Percentiles rank a stretch among this genome's conserved stretches.
Evolutionary conservation across 92 coral and sea anemone genomes (phyloP).

Genomic region (Epizoanthus rinbou): DNA sequence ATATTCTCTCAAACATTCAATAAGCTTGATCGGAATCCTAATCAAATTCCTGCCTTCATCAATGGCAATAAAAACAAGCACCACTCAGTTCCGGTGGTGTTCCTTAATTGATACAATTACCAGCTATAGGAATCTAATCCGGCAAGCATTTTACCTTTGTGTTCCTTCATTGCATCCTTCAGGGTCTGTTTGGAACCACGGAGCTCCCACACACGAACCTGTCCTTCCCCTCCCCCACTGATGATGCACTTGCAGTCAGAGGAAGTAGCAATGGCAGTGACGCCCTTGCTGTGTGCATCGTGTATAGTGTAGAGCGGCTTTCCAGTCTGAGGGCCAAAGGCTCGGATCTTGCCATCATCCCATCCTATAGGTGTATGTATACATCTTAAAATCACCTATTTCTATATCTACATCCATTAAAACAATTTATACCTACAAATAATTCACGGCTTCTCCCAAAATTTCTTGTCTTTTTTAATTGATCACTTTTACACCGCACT

Average conservation of each 20-base stretch:
- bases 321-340: slow-evolving; percentile 87
- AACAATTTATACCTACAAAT: no score
- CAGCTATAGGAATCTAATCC: no score
- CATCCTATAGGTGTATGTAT: slow-evolving; percentile 60
- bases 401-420: no score
- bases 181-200: slow-evolving; percentile 42
- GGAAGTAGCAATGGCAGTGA: slow-evolving; percentile 87
- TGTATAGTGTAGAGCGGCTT: slow-evolving; percentile 66
- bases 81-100: not conserved
- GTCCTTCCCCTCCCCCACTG: slow-evolving; percentile 99
- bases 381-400: no score
- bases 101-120: no score
- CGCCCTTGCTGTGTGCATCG: slow-evolving; percentile 93
- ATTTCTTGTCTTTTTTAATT: no score
- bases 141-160: slow-evolving; percentile 69
- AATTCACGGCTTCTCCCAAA: no score
- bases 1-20: no score
- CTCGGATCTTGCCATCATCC: slow-evolving; percentile 95
- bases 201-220: slow-evolving; percentile 92
- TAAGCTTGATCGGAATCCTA: not conserved
- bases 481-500: no score
- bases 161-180: slow-evolving; percentile 84
- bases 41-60: no score
- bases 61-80: not conserved
- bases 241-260: slow-evolving; percentile 61